Evolutionary conservation across 2,888 invertebrate species (phyloP), one percentile per base, ranked within the genome.

Genomic region (Eudasyphora cyanicolor): DNA sequence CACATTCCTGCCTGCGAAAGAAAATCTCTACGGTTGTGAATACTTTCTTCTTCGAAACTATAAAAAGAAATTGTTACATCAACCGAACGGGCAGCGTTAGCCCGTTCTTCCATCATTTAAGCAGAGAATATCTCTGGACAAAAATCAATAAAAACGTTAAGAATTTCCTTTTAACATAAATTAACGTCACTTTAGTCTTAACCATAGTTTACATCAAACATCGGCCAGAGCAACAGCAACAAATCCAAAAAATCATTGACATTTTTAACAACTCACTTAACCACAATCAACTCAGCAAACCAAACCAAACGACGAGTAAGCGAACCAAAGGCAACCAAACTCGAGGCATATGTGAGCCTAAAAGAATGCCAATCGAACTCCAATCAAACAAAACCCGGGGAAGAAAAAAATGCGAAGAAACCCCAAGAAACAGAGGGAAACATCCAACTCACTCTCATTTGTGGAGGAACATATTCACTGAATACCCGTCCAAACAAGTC

Each of bases 191-290:
- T 86, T 85, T 82, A 82, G 86, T 76, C 85, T 76, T 67, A 82
- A 82, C 71, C 79, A 84, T 71, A 80, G 85, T 80, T 85, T 82
- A 82, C 78, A 78, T 81, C 84, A 84, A 79, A 86, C 77, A 32
- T 27, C 42, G 19, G 12, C 17, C 17, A 57, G 21, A 42, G 10
- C 64, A 38, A 32, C 14, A 35, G 10, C 27, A 77, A 57, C 21
- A 57, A 42, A 54, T 27, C 83, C 87, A 85, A 79, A 84, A 84
- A 84, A 84, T 84, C 84, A 81, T 79, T 84, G 84, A 86, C 85
- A 86, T 85, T 86, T 86, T 86, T 87, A 89, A 91, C 90, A 90
- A 89, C 90, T 91, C 89, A 91, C 90, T 90, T 88, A 89, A 86
- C 73, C 84, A 79, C 83, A 82, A 81, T 81, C 84, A 76, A 71